Base-by-base conservation (phyloP, 1,140 invertebrate genomes). In the Polypedilum vanderplanki region DNA sequence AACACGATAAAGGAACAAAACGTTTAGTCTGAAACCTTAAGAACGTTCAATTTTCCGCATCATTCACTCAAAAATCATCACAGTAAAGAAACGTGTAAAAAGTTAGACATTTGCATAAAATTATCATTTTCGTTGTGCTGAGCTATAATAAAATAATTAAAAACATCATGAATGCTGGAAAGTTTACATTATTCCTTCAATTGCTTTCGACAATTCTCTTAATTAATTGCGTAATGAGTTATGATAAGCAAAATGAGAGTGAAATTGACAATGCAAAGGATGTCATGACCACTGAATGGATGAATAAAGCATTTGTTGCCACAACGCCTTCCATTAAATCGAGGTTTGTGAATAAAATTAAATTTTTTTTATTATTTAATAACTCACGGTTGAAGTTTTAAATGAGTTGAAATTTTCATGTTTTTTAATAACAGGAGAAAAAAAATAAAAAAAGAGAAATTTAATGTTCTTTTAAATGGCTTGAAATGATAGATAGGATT, bases 151-250 rank as follows among this genome's bases (percentile, higher is more conserved):
- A 57, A 57, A 57, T 57, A 57, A 57, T 57, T 57, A 57, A 57
- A 57, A 46, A 15, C 41, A 46, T 57, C n/a, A 57, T 57, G 46
- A n/a, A 57, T 57, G 46, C 46, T 57, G 46, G 46, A 57, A 57
- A n/a, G 46, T 57, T 57, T 57, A 57, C 46, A n/a, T n/a, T 57
- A 57, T 12, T 57, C 15, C 46, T 57, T 57, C n/a, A 57, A 12
- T 57, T 57, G 46, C 46, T 57, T 57, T 57, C 46, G 46, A 57
- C 46, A 57, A 57, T 57, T 12, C 46, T 57, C 46, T 57, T 57
- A 57, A 57, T 57, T 57, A 57, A 57, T 57, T 57, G 46, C n/a
- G 46, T n/a, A n/a, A 57, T 57, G 46, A 57, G 46, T 57, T 57
- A 57, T 57, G 46, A 57, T 57, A 57, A 57, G 41, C 41, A 46